Evolutionary conservation across 2,888 invertebrate species (phyloP).

Genomic region (Tetranychus piercei): DNA sequence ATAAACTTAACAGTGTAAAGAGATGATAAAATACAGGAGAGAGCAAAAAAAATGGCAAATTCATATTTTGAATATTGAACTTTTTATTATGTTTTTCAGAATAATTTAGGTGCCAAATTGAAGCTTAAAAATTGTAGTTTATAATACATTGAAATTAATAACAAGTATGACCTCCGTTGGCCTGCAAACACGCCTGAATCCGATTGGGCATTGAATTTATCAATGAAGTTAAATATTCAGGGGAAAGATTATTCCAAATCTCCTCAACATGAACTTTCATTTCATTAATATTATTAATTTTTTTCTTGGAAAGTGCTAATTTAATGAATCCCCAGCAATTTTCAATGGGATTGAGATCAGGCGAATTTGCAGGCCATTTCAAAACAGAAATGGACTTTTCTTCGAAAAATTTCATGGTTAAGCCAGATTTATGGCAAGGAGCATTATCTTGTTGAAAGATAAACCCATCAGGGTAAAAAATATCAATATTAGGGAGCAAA

Average conservation of each 20-base stretch:
- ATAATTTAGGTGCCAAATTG: too few relatives aligned
- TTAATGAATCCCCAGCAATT: background rate
- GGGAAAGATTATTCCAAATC: background rate
- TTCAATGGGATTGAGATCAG: slow-evolving; percentile 7
- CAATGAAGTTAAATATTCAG: background rate
- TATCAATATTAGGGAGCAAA: background rate
- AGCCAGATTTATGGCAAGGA: background rate
- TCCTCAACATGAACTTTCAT: background rate
- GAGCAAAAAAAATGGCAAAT: too few relatives aligned
- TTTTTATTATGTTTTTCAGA: too few relatives aligned
- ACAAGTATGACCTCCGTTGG: background rate
- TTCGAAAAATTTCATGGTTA: background rate
- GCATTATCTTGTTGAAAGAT: background rate
- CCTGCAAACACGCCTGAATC: background rate
- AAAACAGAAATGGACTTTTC: background rate
- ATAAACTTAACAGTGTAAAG: too few relatives aligned
- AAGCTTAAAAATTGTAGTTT: too few relatives aligned
- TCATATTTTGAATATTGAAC: too few relatives aligned
- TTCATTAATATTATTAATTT: background rate
- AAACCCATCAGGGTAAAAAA: background rate
- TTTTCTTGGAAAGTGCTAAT: background rate
- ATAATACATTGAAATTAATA: slow-evolving; percentile 1
- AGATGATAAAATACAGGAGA: too few relatives aligned
- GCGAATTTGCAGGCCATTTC: background rate
- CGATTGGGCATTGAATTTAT: slow-evolving; percentile 1